These are phyloP conservation scores for Larimichthys crocea DNA, from an alignment of 2,113 vertebrate species.

Conservation along the genomic window DNA sequence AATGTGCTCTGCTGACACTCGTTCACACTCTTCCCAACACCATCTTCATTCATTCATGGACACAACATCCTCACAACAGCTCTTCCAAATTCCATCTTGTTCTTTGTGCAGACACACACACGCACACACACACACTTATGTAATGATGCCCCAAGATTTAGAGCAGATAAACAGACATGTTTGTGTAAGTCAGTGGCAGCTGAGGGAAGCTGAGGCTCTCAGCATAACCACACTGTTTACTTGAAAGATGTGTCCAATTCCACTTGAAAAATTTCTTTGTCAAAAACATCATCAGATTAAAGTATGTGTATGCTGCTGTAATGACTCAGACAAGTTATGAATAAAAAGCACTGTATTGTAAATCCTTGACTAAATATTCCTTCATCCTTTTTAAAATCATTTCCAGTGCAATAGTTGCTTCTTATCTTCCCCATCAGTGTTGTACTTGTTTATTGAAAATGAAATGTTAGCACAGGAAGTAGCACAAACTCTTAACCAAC, in stretches of 20 bases:
- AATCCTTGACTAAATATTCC: background rate
- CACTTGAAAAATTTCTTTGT: background rate
- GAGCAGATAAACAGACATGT: conserved; percentile 59
- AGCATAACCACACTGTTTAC: conserved; percentile 27
- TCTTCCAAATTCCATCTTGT: conserved; percentile 36
- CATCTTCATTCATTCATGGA: conserved; percentile 18
- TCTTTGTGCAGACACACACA: background rate
- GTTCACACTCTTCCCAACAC: background rate
- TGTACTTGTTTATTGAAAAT: background rate
- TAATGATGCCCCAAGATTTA: conserved; percentile 56
- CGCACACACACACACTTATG: conserved; percentile 35
- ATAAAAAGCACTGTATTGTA: background rate
- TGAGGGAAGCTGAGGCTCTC: conserved; percentile 22
- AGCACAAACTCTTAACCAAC: background rate
- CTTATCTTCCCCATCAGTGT: background rate
- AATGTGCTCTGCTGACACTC: background rate
- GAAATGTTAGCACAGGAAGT: conserved; percentile 16
- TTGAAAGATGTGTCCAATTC: conserved; percentile 17
- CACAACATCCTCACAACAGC: conserved; percentile 18
- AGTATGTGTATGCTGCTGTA: background rate
- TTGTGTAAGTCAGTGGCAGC: conserved; percentile 56
- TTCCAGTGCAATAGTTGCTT: background rate
- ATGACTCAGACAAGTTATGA: background rate
- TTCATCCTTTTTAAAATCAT: background rate
- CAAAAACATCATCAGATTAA: background rate